Conservation (phyloP, 2,797 vertebrate genomes). For the Oceanodroma leucorhoa region DNA sequence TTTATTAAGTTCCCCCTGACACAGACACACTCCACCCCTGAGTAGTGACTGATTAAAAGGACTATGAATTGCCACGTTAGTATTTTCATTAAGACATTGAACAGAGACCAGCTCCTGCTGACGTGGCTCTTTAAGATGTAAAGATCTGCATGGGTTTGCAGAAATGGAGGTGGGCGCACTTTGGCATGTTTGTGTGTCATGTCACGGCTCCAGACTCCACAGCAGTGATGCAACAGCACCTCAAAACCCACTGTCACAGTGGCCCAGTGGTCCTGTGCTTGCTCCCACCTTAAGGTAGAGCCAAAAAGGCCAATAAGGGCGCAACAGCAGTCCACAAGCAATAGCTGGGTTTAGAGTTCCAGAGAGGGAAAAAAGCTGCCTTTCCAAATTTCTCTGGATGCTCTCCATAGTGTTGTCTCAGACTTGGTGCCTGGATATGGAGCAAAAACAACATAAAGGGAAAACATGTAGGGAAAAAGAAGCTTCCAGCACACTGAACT, state of each 20-base stretch:
- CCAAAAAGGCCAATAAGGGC: background rate
- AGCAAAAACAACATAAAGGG: background rate
- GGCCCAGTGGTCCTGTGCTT: background rate
- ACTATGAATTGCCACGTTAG: background rate
- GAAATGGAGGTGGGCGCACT: background rate
- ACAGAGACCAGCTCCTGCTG: background rate
- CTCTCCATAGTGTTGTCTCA: background rate
- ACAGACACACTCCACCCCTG: background rate
- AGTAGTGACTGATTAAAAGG: background rate
- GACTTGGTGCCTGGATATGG: background rate
- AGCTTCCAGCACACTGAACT: background rate
- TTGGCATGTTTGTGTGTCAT: accelerated
- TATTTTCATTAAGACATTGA: background rate
- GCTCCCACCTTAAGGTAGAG: background rate
- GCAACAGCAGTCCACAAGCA: background rate
- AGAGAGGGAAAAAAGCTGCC: background rate
- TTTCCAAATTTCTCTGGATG: background rate
- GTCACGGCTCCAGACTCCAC: background rate
- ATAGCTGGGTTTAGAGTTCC: background rate
- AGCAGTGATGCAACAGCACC: background rate
- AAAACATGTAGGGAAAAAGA: background rate
- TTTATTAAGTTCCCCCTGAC: background rate
- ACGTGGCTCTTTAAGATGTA: background rate
- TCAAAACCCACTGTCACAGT: background rate
- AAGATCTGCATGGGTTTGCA: background rate